Percentiles rank a stretch among this genome's conserved stretches.
phyloP scores from a whole-genome alignment of 2,797 vertebrate species.

The Lemur catta region DNA sequence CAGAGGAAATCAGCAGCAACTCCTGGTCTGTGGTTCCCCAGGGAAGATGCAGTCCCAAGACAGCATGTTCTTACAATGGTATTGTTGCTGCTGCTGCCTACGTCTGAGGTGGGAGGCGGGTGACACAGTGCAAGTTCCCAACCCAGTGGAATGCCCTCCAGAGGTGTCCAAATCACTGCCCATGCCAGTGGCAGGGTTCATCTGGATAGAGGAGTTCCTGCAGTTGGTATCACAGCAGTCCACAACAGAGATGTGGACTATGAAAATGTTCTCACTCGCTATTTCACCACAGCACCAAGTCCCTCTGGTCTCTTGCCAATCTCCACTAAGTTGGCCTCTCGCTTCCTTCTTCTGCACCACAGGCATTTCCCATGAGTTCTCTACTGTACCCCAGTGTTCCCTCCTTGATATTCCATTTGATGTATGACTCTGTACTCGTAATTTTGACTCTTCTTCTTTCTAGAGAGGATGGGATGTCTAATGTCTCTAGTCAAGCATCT shows the following conservation, averaged over 20 bases:
- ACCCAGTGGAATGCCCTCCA: background rate
- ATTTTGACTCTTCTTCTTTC: background rate
- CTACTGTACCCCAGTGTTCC: too few relatives aligned
- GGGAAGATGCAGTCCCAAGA: background rate
- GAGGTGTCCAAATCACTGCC: background rate
- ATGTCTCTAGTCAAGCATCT: background rate
- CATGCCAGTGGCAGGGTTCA: background rate
- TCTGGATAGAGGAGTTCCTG: background rate
- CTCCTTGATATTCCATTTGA: background rate
- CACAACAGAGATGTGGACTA: background rate
- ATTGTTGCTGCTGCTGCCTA: background rate
- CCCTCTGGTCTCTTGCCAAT: background rate
- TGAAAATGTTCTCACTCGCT: background rate
- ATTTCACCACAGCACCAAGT: background rate
- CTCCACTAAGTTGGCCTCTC: background rate
- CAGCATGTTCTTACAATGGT: background rate
- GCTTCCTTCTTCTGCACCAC: background rate
- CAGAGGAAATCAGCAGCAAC: background rate
- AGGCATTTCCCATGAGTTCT: background rate
- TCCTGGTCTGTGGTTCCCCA: background rate
- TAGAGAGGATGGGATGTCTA: background rate
- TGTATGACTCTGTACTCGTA: background rate
- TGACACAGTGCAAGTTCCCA: background rate
- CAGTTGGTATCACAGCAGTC: background rate
- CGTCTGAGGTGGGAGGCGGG: background rate